Base-by-base conservation (phyloP, 2,113 vertebrate genomes). In the Tupaia chinensis region DNA sequence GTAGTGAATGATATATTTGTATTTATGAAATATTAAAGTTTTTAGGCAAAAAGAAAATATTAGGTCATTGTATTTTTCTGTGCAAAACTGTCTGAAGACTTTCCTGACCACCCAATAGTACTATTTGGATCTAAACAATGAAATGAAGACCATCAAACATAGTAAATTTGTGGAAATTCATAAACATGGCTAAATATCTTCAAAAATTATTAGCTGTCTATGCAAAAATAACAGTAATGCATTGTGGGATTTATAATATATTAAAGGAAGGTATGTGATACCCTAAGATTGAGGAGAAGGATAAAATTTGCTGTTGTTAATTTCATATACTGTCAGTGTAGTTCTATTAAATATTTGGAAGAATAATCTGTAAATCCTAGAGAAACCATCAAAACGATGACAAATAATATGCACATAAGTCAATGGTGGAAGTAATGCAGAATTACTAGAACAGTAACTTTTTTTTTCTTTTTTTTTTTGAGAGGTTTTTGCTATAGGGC, bases 21-120 rank as follows among this genome's bases (percentile, higher is more conserved):
- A 88, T 27, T 92, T 79, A 63, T 89, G 70, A 93, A 68, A 44
- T 83, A 56, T 19, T 83, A 70, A 88, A 69, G 25, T 95, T 82
- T 95, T 63, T 56, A 83, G 70, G 68, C 29, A 80, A 82, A 88
- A 69, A n/a, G 70, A 60, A 66, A 73, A 80, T 72, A 53, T 1
- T 79, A 68, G 44, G 44, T 44, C 44, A 44, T 44, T 44, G 44
- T 44, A 44, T 44, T 44, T 44, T 44, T 44, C 44, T 44, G 5
- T 44, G 44, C 44, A 44, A 44, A 44, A 44, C 44, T 44, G 44
- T 44, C 44, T 44, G 44, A 44, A 44, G 44, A 44, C 3, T 44
- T 44, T 44, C 44, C 44, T 44, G 44, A 44, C 44, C 5, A 44
- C 44, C 44, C 44, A 44, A 44, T 44, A 44, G 44, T 44, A 44